Evolutionary conservation across 2,113 vertebrate species (phyloP).

Genomic region (Myxocyprinus asiaticus): DNA sequence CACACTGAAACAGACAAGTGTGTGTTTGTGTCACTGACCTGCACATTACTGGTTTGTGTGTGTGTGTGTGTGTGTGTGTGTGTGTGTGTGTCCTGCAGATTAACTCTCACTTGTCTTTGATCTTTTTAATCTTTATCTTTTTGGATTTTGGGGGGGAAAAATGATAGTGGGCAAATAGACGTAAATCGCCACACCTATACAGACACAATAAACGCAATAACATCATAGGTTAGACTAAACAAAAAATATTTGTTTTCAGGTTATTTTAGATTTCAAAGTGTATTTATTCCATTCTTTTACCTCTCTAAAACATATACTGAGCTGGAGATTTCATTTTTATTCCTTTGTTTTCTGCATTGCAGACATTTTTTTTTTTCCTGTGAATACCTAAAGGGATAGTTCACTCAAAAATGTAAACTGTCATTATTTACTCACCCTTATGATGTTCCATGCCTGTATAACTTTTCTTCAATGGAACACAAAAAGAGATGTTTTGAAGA

Average conservation of each 20-base stretch:
- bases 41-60: neutral
- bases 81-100: slow-evolving; percentile 25
- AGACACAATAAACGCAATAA: slow-evolving; percentile 9
- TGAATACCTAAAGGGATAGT: too few relatives aligned
- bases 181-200: neutral
- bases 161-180: neutral
- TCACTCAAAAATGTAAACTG: too few relatives aligned
- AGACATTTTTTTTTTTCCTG: too few relatives aligned
- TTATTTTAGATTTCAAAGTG: too few relatives aligned
- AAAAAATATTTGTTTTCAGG: neutral
- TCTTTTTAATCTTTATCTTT: slow-evolving; percentile 17
- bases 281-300: too few relatives aligned
- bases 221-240: slow-evolving; percentile 3
- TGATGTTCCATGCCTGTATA: too few relatives aligned
- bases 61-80: neutral
- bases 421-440: too few relatives aligned
- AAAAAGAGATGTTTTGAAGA: too few relatives aligned
- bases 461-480: too few relatives aligned
- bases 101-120: slow-evolving; percentile 22
- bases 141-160: slow-evolving; percentile 32
- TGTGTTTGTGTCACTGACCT: neutral
- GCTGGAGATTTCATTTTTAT: neutral
- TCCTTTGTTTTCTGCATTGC: neutral
- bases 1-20: neutral
- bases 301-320: too few relatives aligned